A percentile compares a stretch with the other conserved stretches of the same genome.
Conservation (phyloP, 2,113 vertebrate species). For the Cnemophilus loriae region DNA sequence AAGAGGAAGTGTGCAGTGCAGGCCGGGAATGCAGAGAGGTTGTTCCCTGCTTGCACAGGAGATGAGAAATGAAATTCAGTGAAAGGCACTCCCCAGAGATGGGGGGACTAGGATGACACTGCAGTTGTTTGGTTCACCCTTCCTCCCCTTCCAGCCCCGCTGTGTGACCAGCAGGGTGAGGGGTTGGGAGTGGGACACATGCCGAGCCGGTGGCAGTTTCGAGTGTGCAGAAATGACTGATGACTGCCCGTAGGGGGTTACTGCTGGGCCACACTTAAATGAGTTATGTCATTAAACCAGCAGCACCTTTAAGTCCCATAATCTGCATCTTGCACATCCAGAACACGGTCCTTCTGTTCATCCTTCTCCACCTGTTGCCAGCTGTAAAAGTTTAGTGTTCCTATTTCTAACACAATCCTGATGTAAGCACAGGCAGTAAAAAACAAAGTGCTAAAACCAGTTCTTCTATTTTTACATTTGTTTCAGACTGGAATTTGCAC, state of each 20-base stretch:
- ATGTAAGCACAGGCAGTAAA: neutral
- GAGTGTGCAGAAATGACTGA: neutral
- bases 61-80: neutral
- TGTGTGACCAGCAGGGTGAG: accelerated
- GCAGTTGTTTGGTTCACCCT: neutral
- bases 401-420: neutral
- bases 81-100: neutral
- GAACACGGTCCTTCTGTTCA: neutral
- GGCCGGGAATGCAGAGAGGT: neutral
- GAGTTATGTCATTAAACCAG: neutral
- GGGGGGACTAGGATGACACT: neutral
- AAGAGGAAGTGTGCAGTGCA: neutral
- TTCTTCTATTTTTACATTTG: slow-evolving; percentile 3
- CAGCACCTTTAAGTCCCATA: neutral
- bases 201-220: accelerated
- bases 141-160: neutral
- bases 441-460: neutral
- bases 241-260: neutral
- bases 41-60: neutral
- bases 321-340: neutral
- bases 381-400: slow-evolving; percentile 9
- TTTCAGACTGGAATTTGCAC: neutral
- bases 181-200: neutral
- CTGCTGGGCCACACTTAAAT: neutral
- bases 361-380: neutral